Evolutionary conservation across 2,797 vertebrate species (phyloP).

Genomic region (Anas capensis): DNA sequence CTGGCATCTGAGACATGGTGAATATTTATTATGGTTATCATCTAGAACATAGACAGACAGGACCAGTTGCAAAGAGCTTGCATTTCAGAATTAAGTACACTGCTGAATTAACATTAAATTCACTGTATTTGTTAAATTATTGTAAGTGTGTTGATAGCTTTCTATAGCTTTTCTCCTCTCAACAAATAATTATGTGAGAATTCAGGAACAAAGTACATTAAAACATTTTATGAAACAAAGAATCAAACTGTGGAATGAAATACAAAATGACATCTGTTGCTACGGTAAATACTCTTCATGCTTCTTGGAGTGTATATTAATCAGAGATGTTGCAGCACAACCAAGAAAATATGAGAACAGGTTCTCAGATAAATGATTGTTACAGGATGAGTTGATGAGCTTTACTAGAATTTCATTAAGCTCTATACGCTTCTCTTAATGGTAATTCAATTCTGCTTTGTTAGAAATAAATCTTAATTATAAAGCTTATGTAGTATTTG

Average conservation of each 20-base stretch:
- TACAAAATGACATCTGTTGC: not conserved
- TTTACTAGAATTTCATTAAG: conserved; percentile 4
- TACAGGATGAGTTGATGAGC: not conserved
- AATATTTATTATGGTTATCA: not conserved
- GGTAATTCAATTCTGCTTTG: conserved; percentile 13
- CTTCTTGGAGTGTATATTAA: not conserved
- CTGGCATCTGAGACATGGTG: not conserved
- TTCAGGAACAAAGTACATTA: not conserved
- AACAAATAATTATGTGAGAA: not conserved
- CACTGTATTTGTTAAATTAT: not conserved
- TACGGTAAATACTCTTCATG: not conserved
- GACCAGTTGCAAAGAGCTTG: not conserved
- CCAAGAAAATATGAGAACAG: not conserved
- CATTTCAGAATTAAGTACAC: not conserved
- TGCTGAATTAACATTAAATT: not conserved
- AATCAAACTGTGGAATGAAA: not conserved
- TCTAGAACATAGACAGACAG: not conserved
- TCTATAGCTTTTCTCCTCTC: not conserved
- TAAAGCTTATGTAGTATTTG: not conserved
- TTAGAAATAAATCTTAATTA: conserved; percentile 47
- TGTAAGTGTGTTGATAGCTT: not conserved
- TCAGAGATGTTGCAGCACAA: not conserved
- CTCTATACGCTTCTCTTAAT: not conserved
- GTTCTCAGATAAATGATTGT: not conserved
- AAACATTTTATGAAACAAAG: conserved; percentile 5